Evolutionary conservation across 1,140 invertebrate genomes (phyloP), one percentile per base, ranked within the genome.

Genomic region (Drosophila kikkawai): DNA sequence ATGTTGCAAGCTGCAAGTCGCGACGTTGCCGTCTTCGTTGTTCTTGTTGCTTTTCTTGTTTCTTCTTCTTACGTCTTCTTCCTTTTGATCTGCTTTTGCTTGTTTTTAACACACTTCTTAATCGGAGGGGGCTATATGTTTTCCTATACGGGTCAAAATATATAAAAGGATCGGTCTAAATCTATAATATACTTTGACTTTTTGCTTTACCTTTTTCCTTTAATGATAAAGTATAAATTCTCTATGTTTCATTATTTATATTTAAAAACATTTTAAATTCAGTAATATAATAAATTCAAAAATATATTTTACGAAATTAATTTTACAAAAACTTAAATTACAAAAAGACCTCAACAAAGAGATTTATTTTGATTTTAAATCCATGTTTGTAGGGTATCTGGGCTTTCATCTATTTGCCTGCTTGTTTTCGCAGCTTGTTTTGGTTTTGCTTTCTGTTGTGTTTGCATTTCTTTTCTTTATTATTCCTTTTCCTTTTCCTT

Each of bases 1-100:
- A 86, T 87, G 79, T 87, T 82, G 83, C 83, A 87, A 87, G 84
- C 84, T 87, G 84, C 83, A 87, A 87, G 50, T 51, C 67, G 29
- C 55, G 45, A 60, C 67, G 22, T 42, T 34, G 66, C 47, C 37
- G 32, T 9, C 60, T 22, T 48, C 53, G 36, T 37, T 64, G 12
- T 32, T 56, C 34, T 67, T 47, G 29, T 66, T 45, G 17, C 32
- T 50, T 50, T 34, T 48, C 32, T 34, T 8, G 17, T 50, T 26
- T 34, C n/a, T n/a, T n/a, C n/a, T n/a, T n/a, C n/a, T n/a, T n/a
- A 17, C 42, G 48, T 82, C 56, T 48, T 63, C 45, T 63, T 48
- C 15, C 22, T 59, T 69, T 83, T 37, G 45, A 60, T 69, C 50
- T 56, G 79, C 78, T 76, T 58, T 41, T 48, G 50, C 42, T 81